Evolutionary conservation across 1,140 invertebrate species (phyloP), one percentile per base, ranked within the genome.

Genomic region (Tenebrio molitor): DNA sequence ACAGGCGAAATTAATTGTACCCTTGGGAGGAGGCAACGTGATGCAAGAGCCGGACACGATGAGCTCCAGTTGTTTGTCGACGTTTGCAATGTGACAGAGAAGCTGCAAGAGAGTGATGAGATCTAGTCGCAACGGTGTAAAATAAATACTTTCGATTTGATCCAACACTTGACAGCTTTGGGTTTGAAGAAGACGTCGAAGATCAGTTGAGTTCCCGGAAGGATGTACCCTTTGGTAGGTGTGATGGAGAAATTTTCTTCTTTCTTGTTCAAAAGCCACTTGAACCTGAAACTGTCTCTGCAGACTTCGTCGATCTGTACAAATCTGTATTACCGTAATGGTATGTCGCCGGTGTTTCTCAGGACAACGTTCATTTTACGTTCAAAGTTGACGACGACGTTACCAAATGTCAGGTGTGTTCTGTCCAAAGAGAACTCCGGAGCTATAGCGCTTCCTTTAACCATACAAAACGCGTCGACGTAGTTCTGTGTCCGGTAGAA

Each of bases 271-370:
- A 69, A 25, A 2, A 15, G 15, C 76, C 71, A 76, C 25, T 44
- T 71, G 23, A 74, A 76, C 16, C 74, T 76, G 16, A 39, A 74
- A 76, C 36, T 8, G 36, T 4, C 17, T 17, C 7, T 46, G 12
- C 1, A 16, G 14, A 8, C 3, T 12, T 8, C 16, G 12, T 19
- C 17, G 14, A 46, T 46, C 2, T 8, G 16, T n/a, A n/a, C 3
- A 46, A 17, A 23, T 2, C 12, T n/a, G 16, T 36, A n/a, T 19
- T 78, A 84, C 84, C 75, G 84, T 6, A 81, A 78, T n/a, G 81
- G 80, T 5, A 84, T 46, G 68, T 86, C 85, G 1, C 85, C 85
- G 2, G 64, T 80, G 70, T 86, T 86, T 29, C 75, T 71, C 1
- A 86, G 76, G 3, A 77, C 34, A 14, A 85, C 21, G 58, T 79